These are phyloP conservation scores for Stegophylla sp. DNA, from an alignment of 2,888 invertebrate genomes.

Conservation along the genomic window DNA sequence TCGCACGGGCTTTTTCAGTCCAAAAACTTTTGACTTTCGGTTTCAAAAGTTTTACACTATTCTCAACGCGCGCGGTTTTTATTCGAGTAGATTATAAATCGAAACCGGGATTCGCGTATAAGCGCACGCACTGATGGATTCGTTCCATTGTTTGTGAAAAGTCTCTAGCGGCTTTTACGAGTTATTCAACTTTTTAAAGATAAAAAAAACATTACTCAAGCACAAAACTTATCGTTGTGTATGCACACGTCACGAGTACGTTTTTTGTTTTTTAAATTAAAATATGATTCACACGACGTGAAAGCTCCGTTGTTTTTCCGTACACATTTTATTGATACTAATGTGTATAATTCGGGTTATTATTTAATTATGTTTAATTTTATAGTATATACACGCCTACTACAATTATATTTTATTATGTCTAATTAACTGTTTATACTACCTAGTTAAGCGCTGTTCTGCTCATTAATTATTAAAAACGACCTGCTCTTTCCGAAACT, in stretches of 20 bases:
- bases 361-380: no score
- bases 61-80: constrained; percentile 11
- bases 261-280: no score
- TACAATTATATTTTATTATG: no score
- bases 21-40: constrained; percentile 26
- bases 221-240: not conserved
- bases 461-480: no score
- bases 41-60: constrained; percentile 20
- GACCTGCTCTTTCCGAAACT: no score
- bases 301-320: no score
- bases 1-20: not conserved
- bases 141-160: constrained; percentile 43
- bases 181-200: constrained; percentile 32
- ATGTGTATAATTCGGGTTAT: no score
- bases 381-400: not conserved
- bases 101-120: not conserved
- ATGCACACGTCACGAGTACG: no score
- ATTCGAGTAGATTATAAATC: constrained; percentile 14
- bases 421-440: no score
- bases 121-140: constrained; percentile 40
- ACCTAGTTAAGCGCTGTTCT: no score
- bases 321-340: no score
- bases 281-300: no score
- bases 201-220: constrained; percentile 11
- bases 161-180: constrained; percentile 24